Evolutionary conservation across 2,888 invertebrate species (phyloP).

Genomic region (Eumacrocentrus americanus): DNA sequence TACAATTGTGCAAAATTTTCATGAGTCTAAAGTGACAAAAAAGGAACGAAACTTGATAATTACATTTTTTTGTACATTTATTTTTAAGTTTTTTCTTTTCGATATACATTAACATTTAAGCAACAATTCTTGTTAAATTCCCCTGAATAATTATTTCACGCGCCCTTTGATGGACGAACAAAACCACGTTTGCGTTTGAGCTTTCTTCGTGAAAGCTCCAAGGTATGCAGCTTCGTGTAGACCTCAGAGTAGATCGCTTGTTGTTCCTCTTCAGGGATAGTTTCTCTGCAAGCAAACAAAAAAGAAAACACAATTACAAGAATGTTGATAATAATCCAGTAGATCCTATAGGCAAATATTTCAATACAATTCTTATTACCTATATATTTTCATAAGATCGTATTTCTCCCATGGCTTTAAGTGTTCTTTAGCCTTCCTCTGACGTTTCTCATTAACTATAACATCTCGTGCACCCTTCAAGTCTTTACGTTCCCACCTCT

Average conservation of each 20-base stretch:
- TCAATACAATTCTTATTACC: constrained; percentile 61
- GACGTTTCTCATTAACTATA: constrained; percentile 64
- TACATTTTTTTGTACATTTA: constrained; percentile 15
- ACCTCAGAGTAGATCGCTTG: constrained; percentile 85
- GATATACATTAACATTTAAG: constrained; percentile 19
- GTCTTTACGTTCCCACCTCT: constrained; percentile 83
- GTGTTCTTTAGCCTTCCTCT: constrained; percentile 64
- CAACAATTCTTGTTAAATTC: background rate
- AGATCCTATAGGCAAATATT: background rate
- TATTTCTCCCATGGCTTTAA: constrained; percentile 85
- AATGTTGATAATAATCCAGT: background rate
- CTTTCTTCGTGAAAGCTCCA: constrained; percentile 71
- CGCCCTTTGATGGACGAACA: constrained; percentile 66
- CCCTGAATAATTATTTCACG: constrained; percentile 39
- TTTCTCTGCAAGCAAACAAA: constrained; percentile 65
- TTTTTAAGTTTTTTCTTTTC: constrained; percentile 17
- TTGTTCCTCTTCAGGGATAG: constrained; percentile 89
- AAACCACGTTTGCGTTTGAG: constrained; percentile 70
- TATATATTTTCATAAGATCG: constrained; percentile 93
- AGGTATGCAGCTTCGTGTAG: constrained; percentile 73
- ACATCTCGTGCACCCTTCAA: constrained; percentile 67
- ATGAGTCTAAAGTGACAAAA: constrained; percentile 1
- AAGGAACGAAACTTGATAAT: background rate
- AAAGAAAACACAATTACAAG: background rate
- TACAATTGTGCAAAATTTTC: background rate